phyloP scores from a whole-genome alignment of 2,888 invertebrate species.

The Cephus sareptanus region DNA sequence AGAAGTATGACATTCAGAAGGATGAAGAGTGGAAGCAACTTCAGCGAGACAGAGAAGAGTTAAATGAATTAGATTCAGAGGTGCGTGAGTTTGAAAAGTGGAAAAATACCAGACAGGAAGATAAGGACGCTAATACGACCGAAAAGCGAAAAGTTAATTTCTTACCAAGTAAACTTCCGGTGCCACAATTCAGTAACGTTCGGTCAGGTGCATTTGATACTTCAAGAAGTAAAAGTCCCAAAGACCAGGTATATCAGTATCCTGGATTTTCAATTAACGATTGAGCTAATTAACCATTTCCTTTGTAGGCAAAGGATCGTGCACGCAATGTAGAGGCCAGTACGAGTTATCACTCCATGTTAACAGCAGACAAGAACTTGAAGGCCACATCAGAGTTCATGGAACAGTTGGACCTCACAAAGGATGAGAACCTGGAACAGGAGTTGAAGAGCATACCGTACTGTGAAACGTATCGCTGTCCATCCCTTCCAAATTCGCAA shows the following conservation, averaged over 20 bases:
- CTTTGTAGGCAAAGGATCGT: background rate
- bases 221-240: conserved; percentile 10
- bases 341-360: conserved; percentile 11
- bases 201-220: background rate
- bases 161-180: conserved; percentile 29
- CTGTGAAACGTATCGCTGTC: background rate
- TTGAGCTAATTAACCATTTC: background rate
- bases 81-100: conserved; percentile 9
- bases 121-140: background rate
- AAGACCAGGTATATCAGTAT: conserved; percentile 7
- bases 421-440: conserved; percentile 6
- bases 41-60: conserved; percentile 5
- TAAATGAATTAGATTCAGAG: conserved; percentile 4
- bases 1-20: background rate
- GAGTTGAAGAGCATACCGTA: conserved; percentile 14
- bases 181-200: conserved; percentile 8
- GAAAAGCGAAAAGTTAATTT: conserved; percentile 1
- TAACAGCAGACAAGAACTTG: conserved; percentile 3
- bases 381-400: conserved; percentile 11
- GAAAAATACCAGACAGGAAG: background rate
- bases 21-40: conserved; percentile 6
- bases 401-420: conserved; percentile 14
- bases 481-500: background rate
- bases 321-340: conserved; percentile 1
- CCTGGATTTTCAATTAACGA: background rate